These are phyloP conservation scores for Ostrea denselamellosa DNA, from an alignment of 1,140 invertebrate genomes.

Conservation along the genomic window DNA sequence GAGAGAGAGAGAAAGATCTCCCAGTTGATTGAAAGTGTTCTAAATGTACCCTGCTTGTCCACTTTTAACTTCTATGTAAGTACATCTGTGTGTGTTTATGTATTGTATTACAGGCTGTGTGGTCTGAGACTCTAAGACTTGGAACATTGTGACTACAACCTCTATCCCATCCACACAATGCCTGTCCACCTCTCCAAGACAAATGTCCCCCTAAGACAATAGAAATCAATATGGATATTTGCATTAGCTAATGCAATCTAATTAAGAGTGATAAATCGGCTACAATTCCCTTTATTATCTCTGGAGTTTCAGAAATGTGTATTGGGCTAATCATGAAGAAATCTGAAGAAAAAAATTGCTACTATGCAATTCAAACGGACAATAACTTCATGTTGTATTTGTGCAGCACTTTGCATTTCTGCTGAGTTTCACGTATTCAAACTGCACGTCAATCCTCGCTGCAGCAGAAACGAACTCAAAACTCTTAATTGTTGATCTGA, in stretches of 20 bases:
- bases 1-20: too few relatives aligned
- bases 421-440: not conserved
- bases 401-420: not conserved
- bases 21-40: too few relatives aligned
- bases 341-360: not conserved
- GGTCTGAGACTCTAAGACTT: too few relatives aligned
- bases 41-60: too few relatives aligned
- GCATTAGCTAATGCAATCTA: not conserved
- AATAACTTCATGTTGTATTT: not conserved
- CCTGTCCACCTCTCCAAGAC: not conserved
- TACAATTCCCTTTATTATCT: not conserved
- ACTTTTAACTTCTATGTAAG: too few relatives aligned
- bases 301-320: not conserved
- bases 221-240: slow-evolving; percentile 15
- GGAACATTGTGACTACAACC: too few relatives aligned
- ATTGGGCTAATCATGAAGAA: not conserved
- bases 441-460: not conserved
- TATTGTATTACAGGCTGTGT: too few relatives aligned
- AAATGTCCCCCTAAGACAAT: not conserved
- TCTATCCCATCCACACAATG: too few relatives aligned
- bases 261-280: slow-evolving; percentile 21
- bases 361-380: not conserved
- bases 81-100: too few relatives aligned
- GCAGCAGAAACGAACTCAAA: not conserved
- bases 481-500: not conserved